Conservation (phyloP, 2,113 vertebrate species). For the Urocitellus parryii region DNA sequence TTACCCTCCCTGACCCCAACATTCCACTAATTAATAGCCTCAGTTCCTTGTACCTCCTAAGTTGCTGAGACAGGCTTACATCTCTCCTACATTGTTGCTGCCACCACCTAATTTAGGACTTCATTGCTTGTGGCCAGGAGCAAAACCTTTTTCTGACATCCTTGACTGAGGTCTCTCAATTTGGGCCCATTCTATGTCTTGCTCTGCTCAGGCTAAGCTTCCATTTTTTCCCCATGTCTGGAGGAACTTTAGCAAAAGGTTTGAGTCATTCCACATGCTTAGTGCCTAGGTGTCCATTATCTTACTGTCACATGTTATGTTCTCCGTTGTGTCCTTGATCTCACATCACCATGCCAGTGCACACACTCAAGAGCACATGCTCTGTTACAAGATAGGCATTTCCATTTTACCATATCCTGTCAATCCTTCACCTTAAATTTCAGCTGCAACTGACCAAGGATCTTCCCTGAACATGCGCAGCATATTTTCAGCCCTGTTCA, state of each 20-base stretch:
- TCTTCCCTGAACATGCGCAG: neutral
- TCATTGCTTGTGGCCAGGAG: neutral
- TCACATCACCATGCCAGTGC: neutral
- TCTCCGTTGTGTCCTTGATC: neutral
- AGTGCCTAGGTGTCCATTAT: neutral
- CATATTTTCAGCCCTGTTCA: neutral
- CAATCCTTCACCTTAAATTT: neutral
- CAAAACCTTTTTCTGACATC: neutral
- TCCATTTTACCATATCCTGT: neutral
- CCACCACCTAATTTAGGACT: neutral
- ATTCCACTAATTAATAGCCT: neutral
- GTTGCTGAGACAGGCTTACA: neutral
- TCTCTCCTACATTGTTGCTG: neutral
- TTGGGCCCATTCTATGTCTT: neutral
- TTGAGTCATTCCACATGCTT: neutral
- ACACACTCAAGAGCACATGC: neutral
- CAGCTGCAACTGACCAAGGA: too few relatives aligned
- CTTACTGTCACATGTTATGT: neutral
- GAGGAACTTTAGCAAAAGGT: neutral
- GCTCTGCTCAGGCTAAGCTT: neutral
- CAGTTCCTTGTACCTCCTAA: neutral
- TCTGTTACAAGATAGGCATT: neutral
- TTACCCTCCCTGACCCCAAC: accelerated
- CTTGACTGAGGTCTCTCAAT: neutral
- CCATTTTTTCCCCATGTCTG: neutral